These are phyloP conservation scores for Capreolus pygargus DNA, from an alignment of 2,113 vertebrate species.

Conservation along the genomic window DNA sequence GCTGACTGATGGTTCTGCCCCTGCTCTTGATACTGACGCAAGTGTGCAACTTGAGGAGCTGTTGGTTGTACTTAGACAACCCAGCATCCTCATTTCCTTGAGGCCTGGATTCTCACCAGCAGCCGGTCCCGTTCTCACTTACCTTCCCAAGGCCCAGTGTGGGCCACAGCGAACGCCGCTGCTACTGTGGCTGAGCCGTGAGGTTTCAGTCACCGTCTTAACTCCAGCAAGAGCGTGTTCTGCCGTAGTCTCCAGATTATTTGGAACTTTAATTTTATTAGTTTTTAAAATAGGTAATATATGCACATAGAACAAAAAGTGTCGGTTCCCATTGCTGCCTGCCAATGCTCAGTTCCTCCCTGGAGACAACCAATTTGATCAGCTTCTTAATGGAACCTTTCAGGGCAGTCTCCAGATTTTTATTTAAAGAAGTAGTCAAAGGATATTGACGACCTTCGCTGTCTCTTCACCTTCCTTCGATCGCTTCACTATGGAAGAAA, in stretches of 20 bases:
- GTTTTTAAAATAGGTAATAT: conserved; percentile 7
- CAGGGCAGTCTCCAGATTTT: neutral
- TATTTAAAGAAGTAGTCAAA: conserved; percentile 10
- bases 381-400: neutral
- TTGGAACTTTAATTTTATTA: conserved; percentile 38
- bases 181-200: neutral
- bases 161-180: neutral
- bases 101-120: neutral
- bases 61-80: neutral
- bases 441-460: neutral
- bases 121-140: neutral
- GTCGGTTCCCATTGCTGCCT: neutral
- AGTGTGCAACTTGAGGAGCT: conserved; percentile 31
- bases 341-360: neutral
- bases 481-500: conserved; percentile 40
- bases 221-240: neutral
- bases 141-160: neutral
- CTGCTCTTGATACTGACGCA: conserved; percentile 22
- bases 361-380: neutral
- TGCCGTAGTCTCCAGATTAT: conserved; percentile 48
- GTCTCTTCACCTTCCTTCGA: neutral
- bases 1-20: conserved; percentile 51
- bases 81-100: neutral
- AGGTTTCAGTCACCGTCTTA: neutral
- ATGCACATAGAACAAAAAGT: neutral